These are phyloP conservation scores for Tringa solitaria DNA, from an alignment of 2,113 vertebrate species.

Conservation along the genomic window DNA sequence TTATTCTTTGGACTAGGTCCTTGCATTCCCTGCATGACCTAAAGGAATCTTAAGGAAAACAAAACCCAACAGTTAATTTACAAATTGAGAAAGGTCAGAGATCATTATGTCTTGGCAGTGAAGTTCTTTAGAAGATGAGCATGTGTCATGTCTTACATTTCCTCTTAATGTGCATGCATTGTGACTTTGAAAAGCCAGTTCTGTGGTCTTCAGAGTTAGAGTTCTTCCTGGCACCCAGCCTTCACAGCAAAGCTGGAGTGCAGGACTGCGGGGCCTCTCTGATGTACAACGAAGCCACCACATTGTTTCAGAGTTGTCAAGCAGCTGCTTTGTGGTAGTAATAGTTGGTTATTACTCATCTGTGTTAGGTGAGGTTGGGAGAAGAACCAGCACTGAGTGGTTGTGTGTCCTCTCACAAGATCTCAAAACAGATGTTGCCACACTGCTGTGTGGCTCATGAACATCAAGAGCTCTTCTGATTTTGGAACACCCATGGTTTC, in stretches of 20 bases:
- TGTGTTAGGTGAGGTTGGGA: background rate
- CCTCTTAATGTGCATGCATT: background rate
- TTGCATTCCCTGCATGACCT: background rate
- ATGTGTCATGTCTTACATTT: background rate
- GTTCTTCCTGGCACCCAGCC: background rate
- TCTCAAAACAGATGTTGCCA: background rate
- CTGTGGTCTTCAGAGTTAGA: background rate
- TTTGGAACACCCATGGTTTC: background rate
- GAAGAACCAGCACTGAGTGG: background rate
- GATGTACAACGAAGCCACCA: background rate
- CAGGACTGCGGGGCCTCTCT: background rate
- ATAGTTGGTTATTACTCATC: background rate
- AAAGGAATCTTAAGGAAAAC: background rate
- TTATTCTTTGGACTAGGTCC: background rate
- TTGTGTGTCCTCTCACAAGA: background rate
- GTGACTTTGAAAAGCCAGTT: background rate
- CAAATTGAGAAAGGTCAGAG: background rate
- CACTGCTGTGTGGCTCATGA: background rate
- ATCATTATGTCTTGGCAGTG: background rate
- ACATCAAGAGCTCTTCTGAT: background rate
- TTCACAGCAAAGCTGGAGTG: background rate
- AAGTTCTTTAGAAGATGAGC: background rate
- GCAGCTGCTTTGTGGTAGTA: background rate
- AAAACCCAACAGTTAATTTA: background rate
- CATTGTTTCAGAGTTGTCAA: background rate